Evolutionary conservation across 2,113 vertebrate genomes (phyloP), one percentile per base, ranked within the genome.

Genomic region (Anseranas semipalmata): DNA sequence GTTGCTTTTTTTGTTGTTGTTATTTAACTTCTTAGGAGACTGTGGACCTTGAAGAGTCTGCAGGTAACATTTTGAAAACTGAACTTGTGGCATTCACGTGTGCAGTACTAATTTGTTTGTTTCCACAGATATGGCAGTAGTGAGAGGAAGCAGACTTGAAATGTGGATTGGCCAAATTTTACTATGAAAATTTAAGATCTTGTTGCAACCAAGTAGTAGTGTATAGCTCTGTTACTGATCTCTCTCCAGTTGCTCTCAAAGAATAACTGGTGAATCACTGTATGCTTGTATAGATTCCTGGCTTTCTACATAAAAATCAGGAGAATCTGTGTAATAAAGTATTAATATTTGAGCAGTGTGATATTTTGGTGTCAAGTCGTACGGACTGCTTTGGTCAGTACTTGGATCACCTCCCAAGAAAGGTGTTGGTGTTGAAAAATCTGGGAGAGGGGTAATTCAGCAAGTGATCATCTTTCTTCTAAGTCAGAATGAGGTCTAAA

Each of bases 71-170:
- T 65, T 27, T 84, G 56, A 81, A 66, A 77, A 53, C 48, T 35
- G 28, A 48, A 74, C 41, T 4, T 62, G 33, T 84, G 77, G 21
- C 65, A 22, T 62, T 87, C 45, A 27, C 53, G 3, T 39, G 14
- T 41, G 15, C 58, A 48, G 27, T 15, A 43, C 22, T 25, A 43
- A 55, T 39, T 67, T 46, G 24, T 43, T 75, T 85, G 35, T 50
- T 90, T 84, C 50, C 2, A 60, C 1, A 28, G 24, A 13, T 32
- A 27, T 0, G 5, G 16, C 12, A 6, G 2, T 22, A 27, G 30
- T 32, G 32, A 71, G 17, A 81, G 19, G 41, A 73, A 74, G 6
- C 41, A 35, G 56, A 14, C 9, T 48, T 62, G 15, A 11, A 17
- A 19, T 5, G 32, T 15, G 53, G 6, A 33, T 39, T 80, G 62